phyloP scores from a whole-genome alignment of 30 jellyfish, hydroid and myxozoan species.

The Aurelia coerulea region DNA sequence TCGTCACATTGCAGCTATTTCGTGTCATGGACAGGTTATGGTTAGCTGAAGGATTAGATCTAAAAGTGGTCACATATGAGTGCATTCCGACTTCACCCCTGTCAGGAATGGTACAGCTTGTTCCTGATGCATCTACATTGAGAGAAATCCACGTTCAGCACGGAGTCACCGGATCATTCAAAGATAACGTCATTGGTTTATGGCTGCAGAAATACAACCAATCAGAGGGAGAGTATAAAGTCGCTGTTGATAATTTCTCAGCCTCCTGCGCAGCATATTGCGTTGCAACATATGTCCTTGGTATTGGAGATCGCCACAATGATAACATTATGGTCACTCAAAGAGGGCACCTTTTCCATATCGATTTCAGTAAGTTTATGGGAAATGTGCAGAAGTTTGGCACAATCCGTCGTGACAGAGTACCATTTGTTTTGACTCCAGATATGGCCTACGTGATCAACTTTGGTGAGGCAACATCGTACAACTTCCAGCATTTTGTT shows the following conservation, averaged over 20 bases:
- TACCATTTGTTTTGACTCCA: conserved; percentile 98
- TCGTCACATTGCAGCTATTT: conserved; percentile 86
- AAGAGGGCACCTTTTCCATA: conserved; percentile 95
- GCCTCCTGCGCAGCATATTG: conserved; percentile 98
- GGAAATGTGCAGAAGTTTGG: conserved; percentile 96
- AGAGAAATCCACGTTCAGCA: conserved; percentile 94
- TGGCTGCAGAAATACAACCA: conserved; percentile 94
- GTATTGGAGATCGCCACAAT: conserved; percentile 99
- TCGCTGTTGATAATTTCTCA: conserved; percentile 91
- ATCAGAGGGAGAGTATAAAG: conserved; percentile 61
- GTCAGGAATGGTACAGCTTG: conserved; percentile 87
- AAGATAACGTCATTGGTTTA: conserved; percentile 83
- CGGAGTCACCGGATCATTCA: conserved; percentile 98
- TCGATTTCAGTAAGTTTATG: conserved; percentile 93
- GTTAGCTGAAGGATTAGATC: conserved; percentile 90
- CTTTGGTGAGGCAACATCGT: conserved; percentile 75
- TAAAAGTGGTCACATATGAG: conserved; percentile 78
- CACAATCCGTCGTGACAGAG: conserved; percentile 89
- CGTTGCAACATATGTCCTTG: conserved; percentile 95
- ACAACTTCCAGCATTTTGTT: conserved; percentile 88
- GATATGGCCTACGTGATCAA: conserved; percentile 98
- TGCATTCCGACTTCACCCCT: conserved; percentile 95
- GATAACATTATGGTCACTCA: conserved; percentile 94
- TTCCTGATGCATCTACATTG: conserved; percentile 82
- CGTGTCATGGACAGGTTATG: conserved; percentile 91